A percentile compares a stretch with the other conserved stretches of the same genome.
Conservation (phyloP, 2,113 vertebrate genomes). For the Dasyornis broadbenti region DNA sequence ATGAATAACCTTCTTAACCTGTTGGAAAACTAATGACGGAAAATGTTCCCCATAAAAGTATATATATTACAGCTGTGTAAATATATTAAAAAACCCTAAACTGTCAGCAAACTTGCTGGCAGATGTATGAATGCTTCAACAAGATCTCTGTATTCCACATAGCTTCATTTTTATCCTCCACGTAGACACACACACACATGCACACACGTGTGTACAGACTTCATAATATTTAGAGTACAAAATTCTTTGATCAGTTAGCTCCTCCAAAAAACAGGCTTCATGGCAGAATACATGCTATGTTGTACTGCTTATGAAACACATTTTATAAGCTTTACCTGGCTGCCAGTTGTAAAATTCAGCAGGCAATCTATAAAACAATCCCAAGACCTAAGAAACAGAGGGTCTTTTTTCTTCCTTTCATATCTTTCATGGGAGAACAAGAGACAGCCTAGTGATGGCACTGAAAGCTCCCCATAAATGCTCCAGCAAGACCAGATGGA, state of each 20-base stretch:
- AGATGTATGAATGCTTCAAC: constrained; percentile 55
- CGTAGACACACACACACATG: not conserved
- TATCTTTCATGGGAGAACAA: not conserved
- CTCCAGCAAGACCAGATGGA: not conserved
- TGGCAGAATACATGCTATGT: not conserved
- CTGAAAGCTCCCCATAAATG: not conserved
- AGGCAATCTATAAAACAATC: not conserved
- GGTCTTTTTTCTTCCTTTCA: not conserved
- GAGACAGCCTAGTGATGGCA: not conserved
- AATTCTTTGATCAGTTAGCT: not conserved
- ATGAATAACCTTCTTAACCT: constrained; percentile 68
- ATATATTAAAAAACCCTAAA: constrained; percentile 47
- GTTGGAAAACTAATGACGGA: constrained; percentile 60
- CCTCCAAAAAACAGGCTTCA: not conserved
- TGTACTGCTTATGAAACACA: not conserved
- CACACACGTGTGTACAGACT: not conserved
- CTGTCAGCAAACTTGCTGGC: constrained; percentile 56
- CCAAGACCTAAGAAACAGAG: not conserved
- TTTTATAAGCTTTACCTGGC: constrained; percentile 20
- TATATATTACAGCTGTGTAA: constrained; percentile 64
- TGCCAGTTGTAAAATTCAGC: constrained; percentile 13
- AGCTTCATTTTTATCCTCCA: constrained; percentile 51
- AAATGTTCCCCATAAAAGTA: constrained; percentile 69
- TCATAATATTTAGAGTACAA: not conserved
- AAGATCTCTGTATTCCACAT: constrained; percentile 56